Percentiles rank a stretch among this genome's conserved stretches.
Evolutionary conservation across 2,797 vertebrate genomes (phyloP).

Genomic region (Chelon auratus): DNA sequence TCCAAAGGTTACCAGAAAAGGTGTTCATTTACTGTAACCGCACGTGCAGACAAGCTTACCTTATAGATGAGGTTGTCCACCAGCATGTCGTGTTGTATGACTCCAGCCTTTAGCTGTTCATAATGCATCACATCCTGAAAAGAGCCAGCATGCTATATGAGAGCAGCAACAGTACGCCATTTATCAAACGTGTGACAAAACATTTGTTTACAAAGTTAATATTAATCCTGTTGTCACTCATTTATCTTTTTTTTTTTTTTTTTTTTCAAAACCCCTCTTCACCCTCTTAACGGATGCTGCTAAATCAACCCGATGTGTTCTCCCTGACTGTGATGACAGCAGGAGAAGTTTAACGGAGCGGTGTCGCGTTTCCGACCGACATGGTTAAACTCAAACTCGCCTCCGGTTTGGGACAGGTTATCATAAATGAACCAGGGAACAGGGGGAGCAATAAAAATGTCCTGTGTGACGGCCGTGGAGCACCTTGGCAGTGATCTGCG

Average conservation of each 20-base stretch:
- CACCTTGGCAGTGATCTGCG: conserved; percentile 18
- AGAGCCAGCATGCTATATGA: conserved; percentile 2
- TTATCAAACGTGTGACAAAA: background rate
- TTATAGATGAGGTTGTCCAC: conserved; percentile 99
- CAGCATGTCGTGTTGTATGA: conserved; percentile 95
- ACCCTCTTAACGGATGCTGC: background rate
- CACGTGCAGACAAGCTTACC: conserved; percentile 73
- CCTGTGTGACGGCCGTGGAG: conserved; percentile 34
- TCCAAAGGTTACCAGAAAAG: too few relatives aligned
- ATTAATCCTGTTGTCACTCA: background rate
- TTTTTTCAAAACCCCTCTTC: too few relatives aligned
- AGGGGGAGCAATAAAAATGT: conserved; percentile 48
- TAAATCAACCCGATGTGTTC: conserved; percentile 34
- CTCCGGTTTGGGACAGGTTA: conserved; percentile 65
- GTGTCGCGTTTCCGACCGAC: conserved; percentile 48
- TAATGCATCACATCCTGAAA: conserved; percentile 95
- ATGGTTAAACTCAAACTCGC: conserved; percentile 51
- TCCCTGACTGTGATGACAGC: conserved; percentile 34
- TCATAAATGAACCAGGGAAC: conserved; percentile 35
- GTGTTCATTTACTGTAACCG: too few relatives aligned
- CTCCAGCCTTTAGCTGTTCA: conserved; percentile 96
- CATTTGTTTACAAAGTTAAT: background rate
- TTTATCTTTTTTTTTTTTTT: too few relatives aligned
- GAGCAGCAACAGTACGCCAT: background rate
- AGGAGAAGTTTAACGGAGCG: conserved; percentile 13